Percentiles rank a stretch among this genome's conserved stretches.
Evolutionary conservation across 2,113 vertebrate species (phyloP).

Genomic region (Camelus dromedarius): DNA sequence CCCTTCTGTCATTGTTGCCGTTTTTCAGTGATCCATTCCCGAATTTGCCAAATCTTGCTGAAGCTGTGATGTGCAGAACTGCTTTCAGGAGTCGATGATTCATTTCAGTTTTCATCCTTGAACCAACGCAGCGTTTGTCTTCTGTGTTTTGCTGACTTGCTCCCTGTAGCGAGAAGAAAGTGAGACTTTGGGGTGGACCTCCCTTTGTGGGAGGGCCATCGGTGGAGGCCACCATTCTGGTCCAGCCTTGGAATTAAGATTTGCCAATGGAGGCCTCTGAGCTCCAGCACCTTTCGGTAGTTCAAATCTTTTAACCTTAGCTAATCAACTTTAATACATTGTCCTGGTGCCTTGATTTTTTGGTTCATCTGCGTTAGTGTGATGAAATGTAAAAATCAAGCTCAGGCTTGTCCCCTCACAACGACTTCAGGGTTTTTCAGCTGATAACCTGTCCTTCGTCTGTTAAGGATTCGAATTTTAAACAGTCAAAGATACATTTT

Average conservation of each 20-base stretch:
- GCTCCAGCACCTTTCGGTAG: not conserved
- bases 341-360: conserved; percentile 76
- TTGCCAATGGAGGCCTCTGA: not conserved
- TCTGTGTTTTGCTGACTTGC: not conserved
- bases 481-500: conserved; percentile 69
- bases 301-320: conserved; percentile 64
- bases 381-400: conserved; percentile 75
- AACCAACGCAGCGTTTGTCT: not conserved
- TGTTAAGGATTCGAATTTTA: conserved; percentile 77
- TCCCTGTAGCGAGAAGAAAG: not conserved
- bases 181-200: not conserved
- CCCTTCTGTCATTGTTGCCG: not conserved
- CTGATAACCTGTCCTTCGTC: conserved; percentile 59
- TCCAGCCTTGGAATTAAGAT: not conserved
- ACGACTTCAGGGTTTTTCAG: conserved; percentile 53
- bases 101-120: not conserved
- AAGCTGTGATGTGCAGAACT: too few species aligned
- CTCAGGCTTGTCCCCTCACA: conserved; percentile 57
- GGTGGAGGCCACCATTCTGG: rapidly evolving
- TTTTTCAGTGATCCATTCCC: not conserved
- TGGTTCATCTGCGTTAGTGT: conserved; percentile 82
- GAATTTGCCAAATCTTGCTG: not conserved
- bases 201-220: not conserved
- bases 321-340: conserved; percentile 72
- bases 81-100: not conserved